Evolutionary conservation across 2,888 invertebrate species (phyloP).

Genomic region (Zaprionus obscuricornis): DNA sequence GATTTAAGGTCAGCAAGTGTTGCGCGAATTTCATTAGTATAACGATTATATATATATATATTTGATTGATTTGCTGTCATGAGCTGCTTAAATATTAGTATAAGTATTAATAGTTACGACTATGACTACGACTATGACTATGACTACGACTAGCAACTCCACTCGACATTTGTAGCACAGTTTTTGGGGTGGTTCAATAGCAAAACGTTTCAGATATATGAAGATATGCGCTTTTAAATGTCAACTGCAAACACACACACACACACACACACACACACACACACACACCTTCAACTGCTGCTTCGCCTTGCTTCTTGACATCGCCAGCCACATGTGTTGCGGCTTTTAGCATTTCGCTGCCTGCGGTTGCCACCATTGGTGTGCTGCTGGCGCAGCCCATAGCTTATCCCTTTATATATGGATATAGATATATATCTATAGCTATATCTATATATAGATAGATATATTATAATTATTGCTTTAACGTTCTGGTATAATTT

Average conservation of each 20-base stretch:
- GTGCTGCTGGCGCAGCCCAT: slow-evolving; percentile 82
- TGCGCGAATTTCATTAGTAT: slow-evolving; percentile 4
- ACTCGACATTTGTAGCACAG: slow-evolving; percentile 13
- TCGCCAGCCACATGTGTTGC: slow-evolving; percentile 78
- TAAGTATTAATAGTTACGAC: slow-evolving; percentile 25
- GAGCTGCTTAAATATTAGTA: slow-evolving; percentile 36
- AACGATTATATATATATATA: slow-evolving; percentile 11
- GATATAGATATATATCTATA: slow-evolving; percentile 21
- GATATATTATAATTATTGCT: too few relatives aligned
- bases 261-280: slow-evolving; percentile 29
- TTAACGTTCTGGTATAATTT: too few relatives aligned
- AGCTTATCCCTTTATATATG: slow-evolving; percentile 22
- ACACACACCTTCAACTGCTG: slow-evolving; percentile 72
- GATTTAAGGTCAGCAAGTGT: slow-evolving; percentile 32
- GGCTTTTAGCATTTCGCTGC: slow-evolving; percentile 80
- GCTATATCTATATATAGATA: not conserved
- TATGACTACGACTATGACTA: too few relatives aligned
- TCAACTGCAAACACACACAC: slow-evolving; percentile 36
- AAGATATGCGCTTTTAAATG: slow-evolving; percentile 51
- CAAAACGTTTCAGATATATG: slow-evolving; percentile 3
- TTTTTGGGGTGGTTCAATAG: slow-evolving; percentile 8
- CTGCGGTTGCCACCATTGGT: slow-evolving; percentile 80
- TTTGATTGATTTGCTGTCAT: slow-evolving; percentile 43
- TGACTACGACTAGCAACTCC: too few relatives aligned
- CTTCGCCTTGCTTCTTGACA: slow-evolving; percentile 75